A percentile compares a stretch with the other conserved stretches of the same genome.
Evolutionary conservation across 1,140 invertebrate species (phyloP).

Genomic region (Drosophila aff.): DNA sequence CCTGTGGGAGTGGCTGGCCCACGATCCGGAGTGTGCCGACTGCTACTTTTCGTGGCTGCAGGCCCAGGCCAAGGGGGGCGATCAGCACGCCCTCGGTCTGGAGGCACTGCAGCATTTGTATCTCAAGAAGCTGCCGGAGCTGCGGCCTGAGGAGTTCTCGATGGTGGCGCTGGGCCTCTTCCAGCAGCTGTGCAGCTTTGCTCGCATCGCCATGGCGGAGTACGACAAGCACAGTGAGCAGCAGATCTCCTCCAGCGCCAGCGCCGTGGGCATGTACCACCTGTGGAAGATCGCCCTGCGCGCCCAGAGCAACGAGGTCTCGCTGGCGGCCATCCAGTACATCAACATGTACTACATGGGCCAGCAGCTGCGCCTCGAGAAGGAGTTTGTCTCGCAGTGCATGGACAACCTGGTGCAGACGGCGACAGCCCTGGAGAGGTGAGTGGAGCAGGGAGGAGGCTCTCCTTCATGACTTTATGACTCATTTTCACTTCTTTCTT

Average conservation of each 20-base stretch:
- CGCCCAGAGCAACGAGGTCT: slow-evolving; percentile 96
- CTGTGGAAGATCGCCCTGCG: slow-evolving; percentile 96
- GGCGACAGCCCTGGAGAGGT: slow-evolving; percentile 88
- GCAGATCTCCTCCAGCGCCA: slow-evolving; percentile 85
- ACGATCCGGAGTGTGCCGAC: slow-evolving; percentile 93
- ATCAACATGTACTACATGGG: slow-evolving; percentile 97
- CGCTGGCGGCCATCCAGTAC: slow-evolving; percentile 96
- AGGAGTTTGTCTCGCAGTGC: slow-evolving; percentile 95
- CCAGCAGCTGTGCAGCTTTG: slow-evolving; percentile 95
- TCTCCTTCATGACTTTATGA: too few relatives aligned
- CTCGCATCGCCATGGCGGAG: slow-evolving; percentile 88
- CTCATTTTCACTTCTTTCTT: not conserved
- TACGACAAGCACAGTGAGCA: slow-evolving; percentile 86
- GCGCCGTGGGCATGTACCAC: slow-evolving; percentile 94
- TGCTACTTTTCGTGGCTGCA: slow-evolving; percentile 97
- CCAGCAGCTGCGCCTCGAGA: slow-evolving; percentile 94
- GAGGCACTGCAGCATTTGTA: slow-evolving; percentile 95
- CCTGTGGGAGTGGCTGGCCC: slow-evolving; percentile 95
- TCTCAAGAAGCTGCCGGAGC: slow-evolving; percentile 93
- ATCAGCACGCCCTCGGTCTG: slow-evolving; percentile 94
- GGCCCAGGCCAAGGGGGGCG: slow-evolving; percentile 95
- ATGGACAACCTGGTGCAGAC: slow-evolving; percentile 95
- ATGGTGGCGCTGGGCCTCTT: slow-evolving; percentile 96
- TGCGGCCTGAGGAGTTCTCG: slow-evolving; percentile 94
- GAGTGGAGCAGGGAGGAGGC: not conserved